phyloP scores from a whole-genome alignment of 1,140 invertebrate species.

The Hypsibius dujardini region DNA sequence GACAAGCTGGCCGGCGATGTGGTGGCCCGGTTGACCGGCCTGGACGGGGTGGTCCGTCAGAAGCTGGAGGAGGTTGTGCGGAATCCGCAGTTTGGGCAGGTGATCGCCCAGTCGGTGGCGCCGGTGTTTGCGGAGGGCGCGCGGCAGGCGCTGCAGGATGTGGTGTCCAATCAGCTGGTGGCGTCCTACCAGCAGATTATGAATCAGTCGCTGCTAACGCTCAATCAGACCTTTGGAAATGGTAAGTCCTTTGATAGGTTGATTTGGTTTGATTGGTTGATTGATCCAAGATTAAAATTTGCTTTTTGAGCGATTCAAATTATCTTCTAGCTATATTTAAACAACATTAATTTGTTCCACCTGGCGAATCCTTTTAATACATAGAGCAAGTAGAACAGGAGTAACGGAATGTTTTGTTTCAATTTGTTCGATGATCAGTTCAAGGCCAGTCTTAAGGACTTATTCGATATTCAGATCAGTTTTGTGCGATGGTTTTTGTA shows the following conservation, averaged over 20 bases:
- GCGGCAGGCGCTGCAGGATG: background rate
- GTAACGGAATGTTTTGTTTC: too few species aligned
- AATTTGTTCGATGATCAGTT: too few species aligned
- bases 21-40: background rate
- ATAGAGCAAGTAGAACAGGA: too few species aligned
- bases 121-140: background rate
- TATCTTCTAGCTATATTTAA: too few species aligned
- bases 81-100: background rate
- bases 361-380: too few species aligned
- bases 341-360: too few species aligned
- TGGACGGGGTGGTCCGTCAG: background rate
- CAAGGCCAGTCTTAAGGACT: too few species aligned
- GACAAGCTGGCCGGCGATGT: background rate
- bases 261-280: too few species aligned
- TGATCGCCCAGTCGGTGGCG: background rate
- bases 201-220: background rate
- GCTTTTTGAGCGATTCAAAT: too few species aligned
- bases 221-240: background rate
- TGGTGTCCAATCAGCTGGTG: background rate
- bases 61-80: background rate
- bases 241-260: background rate
- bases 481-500: too few species aligned
- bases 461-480: too few species aligned
- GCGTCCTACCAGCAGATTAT: background rate
- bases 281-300: too few species aligned